phyloP scores from a whole-genome alignment of 2,797 vertebrate species.

The Acanthiza pusilla region DNA sequence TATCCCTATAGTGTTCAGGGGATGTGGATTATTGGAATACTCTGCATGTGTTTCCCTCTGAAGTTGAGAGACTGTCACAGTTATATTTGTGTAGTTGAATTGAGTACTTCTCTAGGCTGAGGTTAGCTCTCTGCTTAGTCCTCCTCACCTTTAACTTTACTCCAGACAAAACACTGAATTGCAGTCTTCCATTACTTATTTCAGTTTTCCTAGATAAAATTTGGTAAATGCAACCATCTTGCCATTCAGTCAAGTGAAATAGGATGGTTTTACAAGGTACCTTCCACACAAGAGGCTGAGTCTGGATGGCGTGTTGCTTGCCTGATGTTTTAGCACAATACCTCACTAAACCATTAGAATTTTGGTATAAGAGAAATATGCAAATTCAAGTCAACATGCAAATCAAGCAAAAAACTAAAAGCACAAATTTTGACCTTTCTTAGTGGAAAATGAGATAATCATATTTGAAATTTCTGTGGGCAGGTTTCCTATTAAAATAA shows the following conservation, averaged over 20 bases:
- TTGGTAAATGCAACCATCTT: not conserved
- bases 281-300: not conserved
- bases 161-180: not conserved
- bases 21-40: not conserved
- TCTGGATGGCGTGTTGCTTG: not conserved
- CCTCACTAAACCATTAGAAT: not conserved
- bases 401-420: not conserved
- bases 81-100: not conserved
- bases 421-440: not conserved
- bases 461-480: not conserved
- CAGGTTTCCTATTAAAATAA: not conserved
- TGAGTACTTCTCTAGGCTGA: not conserved
- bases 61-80: not conserved
- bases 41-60: not conserved
- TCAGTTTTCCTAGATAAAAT: not conserved
- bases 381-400: not conserved
- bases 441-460: not conserved
- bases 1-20: not conserved
- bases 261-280: not conserved
- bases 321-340: not conserved
- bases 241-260: not conserved
- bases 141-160: not conserved
- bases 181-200: not conserved
- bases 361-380: not conserved
- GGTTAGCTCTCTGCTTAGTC: not conserved